Conservation (phyloP, 2,113 vertebrate species). For the Brienomyrus brachyistius region DNA sequence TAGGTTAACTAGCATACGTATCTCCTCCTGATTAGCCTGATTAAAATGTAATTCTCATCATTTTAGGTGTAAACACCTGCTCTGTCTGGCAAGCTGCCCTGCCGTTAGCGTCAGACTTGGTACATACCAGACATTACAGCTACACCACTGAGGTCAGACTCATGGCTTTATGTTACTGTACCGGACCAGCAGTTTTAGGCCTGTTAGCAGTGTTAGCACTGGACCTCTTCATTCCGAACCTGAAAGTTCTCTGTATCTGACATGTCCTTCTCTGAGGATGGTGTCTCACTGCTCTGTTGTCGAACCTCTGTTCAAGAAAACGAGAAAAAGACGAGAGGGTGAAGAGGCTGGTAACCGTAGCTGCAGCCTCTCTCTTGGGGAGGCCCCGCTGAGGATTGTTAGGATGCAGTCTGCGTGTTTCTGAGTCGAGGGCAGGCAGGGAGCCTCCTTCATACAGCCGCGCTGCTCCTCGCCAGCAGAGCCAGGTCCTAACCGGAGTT, state of each 20-base stretch:
- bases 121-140: not conserved
- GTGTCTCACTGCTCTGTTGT: not conserved
- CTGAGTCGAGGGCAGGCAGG: slow-evolving; percentile 53
- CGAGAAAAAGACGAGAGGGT: not conserved
- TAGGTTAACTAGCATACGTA: not conserved
- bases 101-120: not conserved
- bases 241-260: not conserved
- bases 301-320: not conserved
- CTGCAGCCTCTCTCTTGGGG: slow-evolving; percentile 30
- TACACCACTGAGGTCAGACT: not conserved
- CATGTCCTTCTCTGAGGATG: not conserved
- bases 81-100: not conserved
- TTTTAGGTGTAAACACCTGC: not conserved
- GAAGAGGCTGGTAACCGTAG: not conserved
- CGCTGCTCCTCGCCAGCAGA: not conserved
- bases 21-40: not conserved
- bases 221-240: not conserved
- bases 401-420: slow-evolving; percentile 63
- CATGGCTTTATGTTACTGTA: not conserved
- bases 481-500: not conserved
- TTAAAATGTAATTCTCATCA: not conserved
- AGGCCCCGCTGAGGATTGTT: slow-evolving; percentile 55
- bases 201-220: too few relatives aligned
- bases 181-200: not conserved
- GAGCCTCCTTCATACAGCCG: not conserved